phyloP scores from a whole-genome alignment of 2,113 vertebrate genomes.

The Pachypanchax playfairii region DNA sequence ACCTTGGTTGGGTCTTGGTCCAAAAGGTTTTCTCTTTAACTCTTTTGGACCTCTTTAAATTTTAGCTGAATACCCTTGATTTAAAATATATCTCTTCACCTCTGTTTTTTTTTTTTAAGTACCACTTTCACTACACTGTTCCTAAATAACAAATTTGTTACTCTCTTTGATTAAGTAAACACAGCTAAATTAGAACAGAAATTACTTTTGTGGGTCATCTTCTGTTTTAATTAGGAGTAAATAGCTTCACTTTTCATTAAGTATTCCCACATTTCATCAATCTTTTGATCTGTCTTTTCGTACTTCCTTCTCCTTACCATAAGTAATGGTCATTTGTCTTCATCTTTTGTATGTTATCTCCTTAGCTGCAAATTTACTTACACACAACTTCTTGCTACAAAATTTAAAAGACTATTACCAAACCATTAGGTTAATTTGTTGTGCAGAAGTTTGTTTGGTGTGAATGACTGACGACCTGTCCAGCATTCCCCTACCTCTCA shows the following conservation, averaged over 20 bases:
- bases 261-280: conserved; percentile 26
- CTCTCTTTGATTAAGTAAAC: conserved; percentile 54
- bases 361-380: conserved; percentile 39
- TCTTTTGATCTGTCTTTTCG: conserved; percentile 29
- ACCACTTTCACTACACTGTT: conserved; percentile 20
- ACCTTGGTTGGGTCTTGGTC: too few species aligned
- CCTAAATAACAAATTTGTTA: conserved; percentile 53
- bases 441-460: conserved; percentile 7
- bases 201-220: conserved; percentile 45
- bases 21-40: too few species aligned
- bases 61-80: too few species aligned
- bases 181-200: conserved; percentile 61
- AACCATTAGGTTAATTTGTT: conserved; percentile 26
- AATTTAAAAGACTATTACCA: conserved; percentile 2
- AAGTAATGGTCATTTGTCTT: conserved; percentile 31
- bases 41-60: too few species aligned
- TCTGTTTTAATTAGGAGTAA: conserved; percentile 49
- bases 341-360: conserved; percentile 11
- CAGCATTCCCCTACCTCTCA: too few species aligned
- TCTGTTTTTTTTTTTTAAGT: conserved; percentile 37
- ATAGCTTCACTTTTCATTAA: conserved; percentile 22
- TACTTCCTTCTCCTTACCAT: conserved; percentile 24
- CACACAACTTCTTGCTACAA: conserved; percentile 20
- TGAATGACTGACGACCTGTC: background rate
- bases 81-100: conserved; percentile 19